Conservation (phyloP, 2,113 vertebrate genomes). For the Charina bottae region DNA sequence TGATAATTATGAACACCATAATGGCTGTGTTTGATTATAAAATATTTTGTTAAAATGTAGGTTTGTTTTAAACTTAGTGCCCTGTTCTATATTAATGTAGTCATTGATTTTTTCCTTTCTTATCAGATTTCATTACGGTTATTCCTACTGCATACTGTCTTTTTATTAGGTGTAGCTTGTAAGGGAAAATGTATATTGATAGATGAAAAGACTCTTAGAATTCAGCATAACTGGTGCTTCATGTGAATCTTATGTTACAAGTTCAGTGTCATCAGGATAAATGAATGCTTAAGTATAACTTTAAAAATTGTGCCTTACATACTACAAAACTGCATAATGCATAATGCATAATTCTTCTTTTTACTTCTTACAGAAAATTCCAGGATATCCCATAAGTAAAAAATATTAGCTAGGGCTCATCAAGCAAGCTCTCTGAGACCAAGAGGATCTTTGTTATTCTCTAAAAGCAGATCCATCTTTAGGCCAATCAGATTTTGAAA, state of each 20-base stretch:
- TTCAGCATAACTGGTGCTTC: neutral
- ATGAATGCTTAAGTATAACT: neutral
- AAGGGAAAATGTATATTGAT: neutral
- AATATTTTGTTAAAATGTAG: slow-evolving; percentile 40
- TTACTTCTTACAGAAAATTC: neutral
- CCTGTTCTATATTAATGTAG: slow-evolving; percentile 29
- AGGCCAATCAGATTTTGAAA: neutral
- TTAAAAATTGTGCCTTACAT: neutral
- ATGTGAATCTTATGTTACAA: neutral
- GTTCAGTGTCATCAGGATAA: neutral
- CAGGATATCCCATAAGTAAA: neutral
- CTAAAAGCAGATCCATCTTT: neutral
- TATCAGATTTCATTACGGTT: slow-evolving; percentile 9
- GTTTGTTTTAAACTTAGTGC: slow-evolving; percentile 62
- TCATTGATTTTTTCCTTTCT: slow-evolving; percentile 29
- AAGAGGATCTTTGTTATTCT: neutral
- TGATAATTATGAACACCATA: slow-evolving; percentile 39
- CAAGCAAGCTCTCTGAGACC: neutral
- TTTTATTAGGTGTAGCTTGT: neutral
- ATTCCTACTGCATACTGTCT: slow-evolving; percentile 24
- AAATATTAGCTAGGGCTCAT: neutral
- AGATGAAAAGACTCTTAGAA: neutral
- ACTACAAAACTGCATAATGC: neutral
- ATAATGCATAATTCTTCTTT: neutral
- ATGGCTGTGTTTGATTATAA: slow-evolving; percentile 40